Evolutionary conservation across 2,797 vertebrate genomes (phyloP).

Genomic region (Leontocebus nigricollis): DNA sequence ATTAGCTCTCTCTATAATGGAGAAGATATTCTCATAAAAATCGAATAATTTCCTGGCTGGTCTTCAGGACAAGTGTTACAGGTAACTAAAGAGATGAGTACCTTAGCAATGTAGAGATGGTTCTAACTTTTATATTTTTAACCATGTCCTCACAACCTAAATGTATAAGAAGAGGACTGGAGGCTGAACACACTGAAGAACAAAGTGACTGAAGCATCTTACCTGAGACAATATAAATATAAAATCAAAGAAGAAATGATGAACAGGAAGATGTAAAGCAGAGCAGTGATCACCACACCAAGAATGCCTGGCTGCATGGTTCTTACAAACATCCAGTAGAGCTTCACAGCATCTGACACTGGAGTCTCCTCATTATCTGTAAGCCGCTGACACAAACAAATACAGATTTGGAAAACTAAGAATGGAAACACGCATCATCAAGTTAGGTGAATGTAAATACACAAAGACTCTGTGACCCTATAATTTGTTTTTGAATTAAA

Average conservation of each 20-base stretch:
- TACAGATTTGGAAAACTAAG: not conserved
- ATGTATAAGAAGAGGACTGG: not conserved
- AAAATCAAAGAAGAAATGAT: slow-evolving; percentile 89
- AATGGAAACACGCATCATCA: not conserved
- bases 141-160: not conserved
- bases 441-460: not conserved
- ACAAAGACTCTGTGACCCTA: not conserved
- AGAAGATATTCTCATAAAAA: not conserved
- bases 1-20: not conserved
- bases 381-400: slow-evolving; percentile 85
- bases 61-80: not conserved
- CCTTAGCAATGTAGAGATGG: not conserved
- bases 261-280: slow-evolving; percentile 89
- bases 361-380: slow-evolving; percentile 86
- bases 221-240: slow-evolving; percentile 94
- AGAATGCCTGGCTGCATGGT: slow-evolving; percentile 87
- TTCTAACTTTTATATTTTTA: not conserved
- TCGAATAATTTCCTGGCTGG: not conserved
- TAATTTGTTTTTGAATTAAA: slow-evolving; percentile 56
- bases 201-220: slow-evolving; percentile 57
- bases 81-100: not conserved
- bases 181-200: not conserved
- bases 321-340: slow-evolving; percentile 93
- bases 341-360: slow-evolving; percentile 93
- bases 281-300: slow-evolving; percentile 89